Base-by-base conservation (phyloP, 2,113 vertebrate genomes). In the Eulemur macaco region DNA sequence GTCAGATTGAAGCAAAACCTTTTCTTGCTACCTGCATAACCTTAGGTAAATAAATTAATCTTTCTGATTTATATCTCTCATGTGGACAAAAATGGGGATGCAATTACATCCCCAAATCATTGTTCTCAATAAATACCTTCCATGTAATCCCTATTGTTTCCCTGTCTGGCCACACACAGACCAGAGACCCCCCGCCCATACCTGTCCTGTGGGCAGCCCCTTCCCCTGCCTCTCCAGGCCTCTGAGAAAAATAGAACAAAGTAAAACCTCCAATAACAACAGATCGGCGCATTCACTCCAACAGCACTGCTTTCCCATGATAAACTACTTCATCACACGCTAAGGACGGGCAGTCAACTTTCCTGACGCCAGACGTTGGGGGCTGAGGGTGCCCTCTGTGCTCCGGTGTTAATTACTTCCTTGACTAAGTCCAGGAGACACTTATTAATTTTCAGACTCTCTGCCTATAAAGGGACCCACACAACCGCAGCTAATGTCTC, bases 361-460 rank as follows among this genome's bases (percentile, higher is more conserved):
- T 97, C 84, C 45, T 31, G 52, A 85, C 91, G 96, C 96, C 98
- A 98, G 95, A 95, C 17, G 0, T 78, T 92, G 93, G 86, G 96
- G 94, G 96, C 97, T 95, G n/a, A 94, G 93, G 83, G 52, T 96
- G 96, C 95, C 97, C 98, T 97, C 5, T 77, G 89, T 95, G 97
- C 96, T 98, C 98, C 68, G 27, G 91, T 96, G 97, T 98, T 99
- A 99, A 99, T 98, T 98, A 98, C 97, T 99, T 98, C 69, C 89
- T 97, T 98, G 98, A 98, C 97, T 98, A 98, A 98, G 97, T 98
- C 96, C 95, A 94, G 94, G 95, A 98, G 68, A 0, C 1, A 98
- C 97, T 98, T 98, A 98, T 95, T 99, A 98, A 98, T 98, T 98
- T 97, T 97, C 97, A 98, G 97, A 98, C 97, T 96, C 69, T 94